A percentile compares a stretch with the other conserved stretches of the same genome.
Evolutionary conservation across 2,888 invertebrate genomes (phyloP).

Genomic region (Drosophila emarginata): DNA sequence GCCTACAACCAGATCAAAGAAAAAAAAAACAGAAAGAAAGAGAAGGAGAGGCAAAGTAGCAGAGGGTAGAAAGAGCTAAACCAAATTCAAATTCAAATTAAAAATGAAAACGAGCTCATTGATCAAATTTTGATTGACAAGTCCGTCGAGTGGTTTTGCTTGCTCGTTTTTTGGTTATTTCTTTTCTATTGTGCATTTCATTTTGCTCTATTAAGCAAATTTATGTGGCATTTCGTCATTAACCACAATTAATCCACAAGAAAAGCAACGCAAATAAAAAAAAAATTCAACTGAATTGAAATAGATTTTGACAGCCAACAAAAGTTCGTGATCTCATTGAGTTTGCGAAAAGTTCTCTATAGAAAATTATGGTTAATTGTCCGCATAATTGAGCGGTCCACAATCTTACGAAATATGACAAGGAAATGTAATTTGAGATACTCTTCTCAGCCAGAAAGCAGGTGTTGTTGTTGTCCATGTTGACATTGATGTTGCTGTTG

Average conservation of each 20-base stretch:
- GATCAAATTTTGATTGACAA: conserved; percentile 77
- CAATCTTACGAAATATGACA: background rate
- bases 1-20: conserved; percentile 7
- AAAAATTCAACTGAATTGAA: conserved; percentile 49
- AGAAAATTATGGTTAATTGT: conserved; percentile 5
- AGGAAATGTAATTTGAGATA: conserved; percentile 4
- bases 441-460: background rate
- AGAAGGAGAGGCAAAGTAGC: background rate
- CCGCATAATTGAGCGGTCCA: background rate
- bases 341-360: background rate
- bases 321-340: background rate
- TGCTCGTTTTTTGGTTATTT: conserved; percentile 34
- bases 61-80: conserved; percentile 17
- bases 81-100: conserved; percentile 31
- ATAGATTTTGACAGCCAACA: conserved; percentile 4
- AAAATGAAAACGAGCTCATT: conserved; percentile 59
- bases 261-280: conserved; percentile 36
- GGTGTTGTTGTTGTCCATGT: background rate
- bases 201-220: conserved; percentile 71
- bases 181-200: conserved; percentile 19
- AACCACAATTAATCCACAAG: conserved; percentile 66
- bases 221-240: conserved; percentile 60
- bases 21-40: background rate
- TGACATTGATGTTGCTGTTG: conserved; percentile 1
- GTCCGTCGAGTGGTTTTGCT: conserved; percentile 61